Conservation (phyloP, 2,888 invertebrate genomes). For the Tryphoninae sp. region DNA sequence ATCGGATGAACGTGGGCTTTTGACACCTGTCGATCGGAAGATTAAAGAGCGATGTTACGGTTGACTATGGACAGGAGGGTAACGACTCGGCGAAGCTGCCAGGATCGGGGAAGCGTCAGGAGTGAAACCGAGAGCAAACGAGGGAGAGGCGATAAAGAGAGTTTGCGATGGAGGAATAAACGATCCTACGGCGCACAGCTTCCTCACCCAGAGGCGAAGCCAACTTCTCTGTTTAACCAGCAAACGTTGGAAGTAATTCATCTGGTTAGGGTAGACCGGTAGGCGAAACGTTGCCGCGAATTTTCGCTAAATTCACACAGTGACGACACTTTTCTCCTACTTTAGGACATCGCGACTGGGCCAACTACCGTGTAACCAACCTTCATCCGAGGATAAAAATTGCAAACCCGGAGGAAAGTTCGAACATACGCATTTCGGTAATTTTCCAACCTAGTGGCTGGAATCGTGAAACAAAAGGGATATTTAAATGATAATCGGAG, state of each 20-base stretch:
- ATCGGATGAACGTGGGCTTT: slow-evolving; percentile 55
- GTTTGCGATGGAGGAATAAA: slow-evolving; percentile 7
- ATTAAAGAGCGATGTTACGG: slow-evolving; percentile 72
- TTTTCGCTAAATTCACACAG: slow-evolving; percentile 63
- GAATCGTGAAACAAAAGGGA: too few relatives aligned
- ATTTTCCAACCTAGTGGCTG: too few relatives aligned
- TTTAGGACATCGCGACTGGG: neutral
- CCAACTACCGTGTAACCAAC: slow-evolving; percentile 8
- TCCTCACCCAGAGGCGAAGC: slow-evolving; percentile 38
- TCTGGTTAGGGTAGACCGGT: slow-evolving; percentile 37
- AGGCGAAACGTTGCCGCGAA: slow-evolving; percentile 15
- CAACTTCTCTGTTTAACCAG: slow-evolving; percentile 70
- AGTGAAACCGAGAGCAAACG: neutral
- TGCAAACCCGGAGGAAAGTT: too few relatives aligned
- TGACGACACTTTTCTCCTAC: slow-evolving; percentile 51
- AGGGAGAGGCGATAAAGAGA: slow-evolving; percentile 28
- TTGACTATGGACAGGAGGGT: slow-evolving; percentile 42
- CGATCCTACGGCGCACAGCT: slow-evolving; percentile 1
- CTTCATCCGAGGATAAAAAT: too few relatives aligned
- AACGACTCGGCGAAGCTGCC: slow-evolving; percentile 19
- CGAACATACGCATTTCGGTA: too few relatives aligned
- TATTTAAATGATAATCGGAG: neutral
- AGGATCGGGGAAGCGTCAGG: neutral
- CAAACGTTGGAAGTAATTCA: slow-evolving; percentile 69
- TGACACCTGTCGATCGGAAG: slow-evolving; percentile 74